Percentiles rank a stretch among this genome's conserved stretches.
Evolutionary conservation across 1,140 invertebrate genomes (phyloP).

Genomic region (Macrostomum lignano): DNA sequence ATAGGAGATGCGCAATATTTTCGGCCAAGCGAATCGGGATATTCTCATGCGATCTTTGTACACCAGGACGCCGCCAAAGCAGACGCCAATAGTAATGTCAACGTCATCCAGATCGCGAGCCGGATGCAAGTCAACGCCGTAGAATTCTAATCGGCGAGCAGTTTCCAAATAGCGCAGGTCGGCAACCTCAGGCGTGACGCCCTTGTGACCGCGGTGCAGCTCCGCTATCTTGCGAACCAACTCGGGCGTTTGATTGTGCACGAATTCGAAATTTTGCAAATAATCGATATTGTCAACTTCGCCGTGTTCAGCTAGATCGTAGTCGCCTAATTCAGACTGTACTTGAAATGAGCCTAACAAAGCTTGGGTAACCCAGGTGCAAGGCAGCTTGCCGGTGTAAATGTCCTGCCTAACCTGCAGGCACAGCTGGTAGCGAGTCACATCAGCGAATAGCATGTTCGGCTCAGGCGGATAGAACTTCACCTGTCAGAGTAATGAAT

Average conservation of each 20-base stretch:
- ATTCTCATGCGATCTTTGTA: constrained; percentile 76
- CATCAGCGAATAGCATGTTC: constrained; percentile 68
- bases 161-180: constrained; percentile 85
- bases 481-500: constrained; percentile 47
- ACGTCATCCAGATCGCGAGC: constrained; percentile 69
- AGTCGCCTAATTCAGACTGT: constrained; percentile 86
- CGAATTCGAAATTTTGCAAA: constrained; percentile 64
- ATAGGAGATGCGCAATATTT: constrained; percentile 94
- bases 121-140: constrained; percentile 74
- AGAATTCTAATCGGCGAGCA: constrained; percentile 88
- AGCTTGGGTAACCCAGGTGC: constrained; percentile 80
- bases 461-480: constrained; percentile 98
- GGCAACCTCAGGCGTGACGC: constrained; percentile 74
- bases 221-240: constrained; percentile 79
- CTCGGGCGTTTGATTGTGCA: constrained; percentile 47
- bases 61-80: constrained; percentile 68
- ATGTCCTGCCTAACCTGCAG: constrained; percentile 81
- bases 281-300: constrained; percentile 34
- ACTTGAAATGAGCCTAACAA: constrained; percentile 79
- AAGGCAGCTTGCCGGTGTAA: constrained; percentile 56
- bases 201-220: constrained; percentile 66
- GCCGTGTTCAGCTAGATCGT: constrained; percentile 53
- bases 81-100: constrained; percentile 80
- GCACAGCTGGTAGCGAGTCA: constrained; percentile 67
- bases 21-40: constrained; percentile 94